A percentile compares a stretch with the other conserved stretches of the same genome.
phyloP scores from a whole-genome alignment of 1,140 invertebrate species.

The Listronotus bonariensis region DNA sequence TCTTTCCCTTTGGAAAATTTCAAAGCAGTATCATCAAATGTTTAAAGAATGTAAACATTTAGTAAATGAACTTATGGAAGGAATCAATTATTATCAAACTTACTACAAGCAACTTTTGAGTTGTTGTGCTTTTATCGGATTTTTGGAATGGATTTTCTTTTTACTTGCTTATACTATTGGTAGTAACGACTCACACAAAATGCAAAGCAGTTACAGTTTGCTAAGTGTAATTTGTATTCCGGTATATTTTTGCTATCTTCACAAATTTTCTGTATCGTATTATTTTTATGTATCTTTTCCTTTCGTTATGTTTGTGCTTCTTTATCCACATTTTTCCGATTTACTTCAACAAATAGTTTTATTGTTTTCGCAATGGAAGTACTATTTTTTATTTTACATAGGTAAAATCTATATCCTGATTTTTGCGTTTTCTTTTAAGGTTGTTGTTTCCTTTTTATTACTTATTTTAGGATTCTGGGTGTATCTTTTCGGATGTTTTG shows the following conservation, averaged over 20 bases:
- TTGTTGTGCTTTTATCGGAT: neutral
- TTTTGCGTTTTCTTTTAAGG: neutral
- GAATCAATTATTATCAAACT: conserved; percentile 1
- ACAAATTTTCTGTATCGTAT: neutral
- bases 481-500: neutral
- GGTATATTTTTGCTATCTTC: neutral
- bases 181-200: neutral
- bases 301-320: neutral
- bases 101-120: neutral
- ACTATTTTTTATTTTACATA: neutral
- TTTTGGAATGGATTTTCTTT: neutral
- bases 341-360: neutral
- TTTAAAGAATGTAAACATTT: neutral
- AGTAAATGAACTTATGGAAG: neutral
- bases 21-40: neutral
- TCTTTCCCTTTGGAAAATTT: neutral
- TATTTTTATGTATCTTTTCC: conserved; percentile 1
- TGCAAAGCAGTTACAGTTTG: no score
- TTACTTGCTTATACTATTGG: neutral
- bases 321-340: neutral
- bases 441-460: neutral
- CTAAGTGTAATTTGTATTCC: neutral
- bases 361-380: neutral
- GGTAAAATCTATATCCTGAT: neutral
- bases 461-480: neutral